These are phyloP conservation scores for Heterochromis multidens DNA, from an alignment of 2,113 vertebrate species.

Conservation along the genomic window DNA sequence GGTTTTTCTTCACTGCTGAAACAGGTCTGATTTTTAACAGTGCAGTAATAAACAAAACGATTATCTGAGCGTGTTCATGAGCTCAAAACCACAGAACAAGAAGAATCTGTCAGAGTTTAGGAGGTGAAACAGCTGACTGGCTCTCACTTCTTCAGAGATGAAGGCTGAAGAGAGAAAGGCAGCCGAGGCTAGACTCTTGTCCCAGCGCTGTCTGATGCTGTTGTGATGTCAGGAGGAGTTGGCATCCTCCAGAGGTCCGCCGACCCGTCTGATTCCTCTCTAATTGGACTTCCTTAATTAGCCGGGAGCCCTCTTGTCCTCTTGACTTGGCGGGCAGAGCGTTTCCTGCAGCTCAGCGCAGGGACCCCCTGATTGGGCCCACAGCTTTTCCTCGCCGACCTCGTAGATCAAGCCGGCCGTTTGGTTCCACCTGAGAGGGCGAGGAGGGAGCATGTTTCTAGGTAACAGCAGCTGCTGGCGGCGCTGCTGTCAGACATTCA, in stretches of 20 bases:
- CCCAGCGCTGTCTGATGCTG: background rate
- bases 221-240: background rate
- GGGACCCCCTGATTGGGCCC: constrained; percentile 60
- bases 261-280: constrained; percentile 25
- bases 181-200: background rate
- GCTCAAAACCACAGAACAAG: background rate
- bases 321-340: constrained; percentile 8
- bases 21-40: background rate
- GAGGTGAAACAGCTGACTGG: background rate
- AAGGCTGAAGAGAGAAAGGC: background rate
- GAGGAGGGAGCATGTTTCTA: background rate
- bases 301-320: background rate
- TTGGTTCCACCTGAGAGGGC: background rate
- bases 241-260: constrained; percentile 5
- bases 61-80: background rate
- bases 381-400: constrained; percentile 12
- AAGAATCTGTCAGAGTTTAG: background rate
- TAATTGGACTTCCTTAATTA: constrained; percentile 67
- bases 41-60: background rate
- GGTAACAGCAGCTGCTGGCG: constrained; percentile 12
- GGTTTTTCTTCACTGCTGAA: background rate
- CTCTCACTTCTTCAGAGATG: background rate
- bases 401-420: background rate
- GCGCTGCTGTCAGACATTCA: constrained; percentile 11
- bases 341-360: background rate